phyloP scores from a whole-genome alignment of 64 coral and sea anemone species.

The Montipora sp. region DNA sequence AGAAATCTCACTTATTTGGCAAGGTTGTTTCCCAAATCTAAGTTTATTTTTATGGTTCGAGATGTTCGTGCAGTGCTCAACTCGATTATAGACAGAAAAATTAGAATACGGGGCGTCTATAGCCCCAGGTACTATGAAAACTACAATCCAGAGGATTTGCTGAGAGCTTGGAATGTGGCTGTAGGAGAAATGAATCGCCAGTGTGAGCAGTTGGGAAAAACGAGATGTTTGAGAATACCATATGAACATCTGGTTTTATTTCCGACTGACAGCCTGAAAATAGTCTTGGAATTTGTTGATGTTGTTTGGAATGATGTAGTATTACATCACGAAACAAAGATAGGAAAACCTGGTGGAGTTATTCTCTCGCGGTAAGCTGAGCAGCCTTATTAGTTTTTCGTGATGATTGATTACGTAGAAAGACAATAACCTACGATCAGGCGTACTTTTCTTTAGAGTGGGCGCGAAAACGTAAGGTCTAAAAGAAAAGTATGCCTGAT shows the following conservation, averaged over 20 bases:
- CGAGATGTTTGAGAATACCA: slow-evolving; percentile 69
- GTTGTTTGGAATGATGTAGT: slow-evolving; percentile 86
- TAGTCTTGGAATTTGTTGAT: slow-evolving; percentile 75
- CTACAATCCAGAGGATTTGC: slow-evolving; percentile 52
- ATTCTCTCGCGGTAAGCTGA: slow-evolving; percentile 76
- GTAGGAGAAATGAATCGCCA: slow-evolving; percentile 69
- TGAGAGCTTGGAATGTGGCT: slow-evolving; percentile 75
- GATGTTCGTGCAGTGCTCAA: slow-evolving; percentile 92
- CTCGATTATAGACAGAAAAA: slow-evolving; percentile 79
- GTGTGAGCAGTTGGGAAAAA: slow-evolving; percentile 59
- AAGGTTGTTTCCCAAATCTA: slow-evolving; percentile 85
- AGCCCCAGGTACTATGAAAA: slow-evolving; percentile 9
- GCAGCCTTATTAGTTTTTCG: no score
- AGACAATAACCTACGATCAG: no score
- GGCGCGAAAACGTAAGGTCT: no score
- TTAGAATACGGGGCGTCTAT: slow-evolving; percentile 69
- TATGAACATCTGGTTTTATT: slow-evolving; percentile 92
- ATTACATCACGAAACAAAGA: slow-evolving; percentile 77
- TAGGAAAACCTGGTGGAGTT: slow-evolving; percentile 77
- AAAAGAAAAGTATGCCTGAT: no score
- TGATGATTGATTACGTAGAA: no score
- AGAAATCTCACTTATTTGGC: slow-evolving; percentile 89
- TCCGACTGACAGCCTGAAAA: slow-evolving; percentile 66
- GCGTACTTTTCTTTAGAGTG: no score
- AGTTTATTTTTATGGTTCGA: slow-evolving; percentile 92